These are phyloP conservation scores for Anoplius nigerrimus DNA, from an alignment of 2,888 invertebrate species.

Conservation along the genomic window DNA sequence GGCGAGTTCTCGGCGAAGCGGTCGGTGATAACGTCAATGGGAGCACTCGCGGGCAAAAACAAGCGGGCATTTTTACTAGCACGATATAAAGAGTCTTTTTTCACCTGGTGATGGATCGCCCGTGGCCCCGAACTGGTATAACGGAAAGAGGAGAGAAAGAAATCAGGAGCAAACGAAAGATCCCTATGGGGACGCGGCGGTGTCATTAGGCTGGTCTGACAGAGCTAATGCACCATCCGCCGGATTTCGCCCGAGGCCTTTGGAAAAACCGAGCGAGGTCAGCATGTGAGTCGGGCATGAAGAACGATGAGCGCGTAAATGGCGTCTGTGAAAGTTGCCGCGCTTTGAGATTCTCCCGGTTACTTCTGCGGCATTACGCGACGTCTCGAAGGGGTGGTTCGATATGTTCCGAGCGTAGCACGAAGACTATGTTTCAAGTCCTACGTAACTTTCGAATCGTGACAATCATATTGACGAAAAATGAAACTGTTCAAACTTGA, in stretches of 20 bases:
- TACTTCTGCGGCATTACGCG: too few relatives aligned
- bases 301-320: slow-evolving; percentile 55
- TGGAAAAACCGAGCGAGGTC: slow-evolving; percentile 67
- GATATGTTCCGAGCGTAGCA: too few relatives aligned
- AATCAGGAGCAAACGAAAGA: slow-evolving; percentile 66
- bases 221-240: slow-evolving; percentile 61
- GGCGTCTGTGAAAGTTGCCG: slow-evolving; percentile 54
- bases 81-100: slow-evolving; percentile 56
- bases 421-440: too few relatives aligned
- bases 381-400: too few relatives aligned
- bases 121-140: slow-evolving; percentile 51
- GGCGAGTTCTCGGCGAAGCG: too few relatives aligned
- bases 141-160: slow-evolving; percentile 61
- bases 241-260: slow-evolving; percentile 61
- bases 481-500: too few relatives aligned
- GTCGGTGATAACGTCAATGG: too few relatives aligned
- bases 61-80: slow-evolving; percentile 34
- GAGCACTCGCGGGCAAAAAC: slow-evolving; percentile 10
- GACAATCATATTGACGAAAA: too few relatives aligned
- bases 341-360: slow-evolving; percentile 42
- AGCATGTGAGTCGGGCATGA: slow-evolving; percentile 58
- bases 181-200: slow-evolving; percentile 67
- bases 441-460: too few relatives aligned
- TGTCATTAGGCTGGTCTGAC: slow-evolving; percentile 67
- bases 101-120: slow-evolving; percentile 54